Percentiles rank a stretch among this genome's conserved stretches.
These are phyloP conservation scores for Platycheirus rosarum DNA, from an alignment of 2,888 invertebrate genomes.

Conservation along the genomic window DNA sequence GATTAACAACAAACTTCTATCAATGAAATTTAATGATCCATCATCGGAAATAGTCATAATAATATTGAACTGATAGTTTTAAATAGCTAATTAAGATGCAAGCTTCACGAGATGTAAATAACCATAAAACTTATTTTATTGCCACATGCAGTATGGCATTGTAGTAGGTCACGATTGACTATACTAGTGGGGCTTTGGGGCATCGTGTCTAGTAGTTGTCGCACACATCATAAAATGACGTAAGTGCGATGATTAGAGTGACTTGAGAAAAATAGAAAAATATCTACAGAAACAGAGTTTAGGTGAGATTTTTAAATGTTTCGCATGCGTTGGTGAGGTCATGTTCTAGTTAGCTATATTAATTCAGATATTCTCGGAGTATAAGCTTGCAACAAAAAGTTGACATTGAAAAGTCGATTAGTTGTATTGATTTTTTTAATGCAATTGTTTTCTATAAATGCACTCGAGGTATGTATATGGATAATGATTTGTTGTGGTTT, in stretches of 20 bases:
- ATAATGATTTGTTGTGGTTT: background rate
- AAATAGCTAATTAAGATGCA: constrained; percentile 19
- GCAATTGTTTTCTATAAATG: constrained; percentile 3
- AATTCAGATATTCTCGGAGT: constrained; percentile 10
- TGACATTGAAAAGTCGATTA: constrained; percentile 51
- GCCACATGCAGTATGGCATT: background rate
- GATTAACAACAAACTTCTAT: background rate
- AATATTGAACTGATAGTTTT: constrained; percentile 8
- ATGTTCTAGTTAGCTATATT: constrained; percentile 51
- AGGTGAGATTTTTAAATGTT: constrained; percentile 37
- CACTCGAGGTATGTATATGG: background rate
- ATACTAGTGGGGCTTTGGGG: constrained; percentile 19
- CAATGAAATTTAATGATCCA: constrained; percentile 1
- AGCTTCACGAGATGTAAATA: background rate
- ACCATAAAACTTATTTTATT: too few species aligned
- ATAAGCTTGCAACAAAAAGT: background rate
- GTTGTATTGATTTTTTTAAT: constrained; percentile 9
- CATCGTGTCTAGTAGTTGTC: constrained; percentile 13
- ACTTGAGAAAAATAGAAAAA: constrained; percentile 20
- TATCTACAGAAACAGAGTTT: background rate
- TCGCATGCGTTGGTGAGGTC: constrained; percentile 66
- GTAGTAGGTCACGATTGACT: constrained; percentile 50
- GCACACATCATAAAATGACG: constrained; percentile 36
- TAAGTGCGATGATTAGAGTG: constrained; percentile 50
- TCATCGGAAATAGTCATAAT: constrained; percentile 6